Conservation (phyloP, 2,797 vertebrate species). For the Thripadectes ignobilis region DNA sequence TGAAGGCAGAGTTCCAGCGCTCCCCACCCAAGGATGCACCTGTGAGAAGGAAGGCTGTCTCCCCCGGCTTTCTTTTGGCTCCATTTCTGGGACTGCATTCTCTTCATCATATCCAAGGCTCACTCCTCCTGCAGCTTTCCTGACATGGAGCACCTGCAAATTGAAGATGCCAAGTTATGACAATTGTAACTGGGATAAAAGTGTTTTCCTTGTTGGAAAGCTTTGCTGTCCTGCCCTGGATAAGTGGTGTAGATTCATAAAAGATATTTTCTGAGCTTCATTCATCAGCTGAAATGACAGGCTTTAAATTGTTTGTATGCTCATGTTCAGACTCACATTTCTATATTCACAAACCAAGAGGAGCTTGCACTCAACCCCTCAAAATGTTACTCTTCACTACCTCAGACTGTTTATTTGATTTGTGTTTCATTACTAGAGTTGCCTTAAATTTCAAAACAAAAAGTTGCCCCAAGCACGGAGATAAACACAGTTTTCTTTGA, state of each 20-base stretch:
- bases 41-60: not conserved
- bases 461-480: not conserved
- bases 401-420: not conserved
- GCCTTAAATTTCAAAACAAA: not conserved
- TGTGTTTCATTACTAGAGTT: not conserved
- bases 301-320: not conserved
- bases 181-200: not conserved
- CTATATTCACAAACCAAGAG: not conserved
- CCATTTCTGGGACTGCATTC: not conserved
- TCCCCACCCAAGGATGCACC: not conserved
- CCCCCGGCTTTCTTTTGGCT: not conserved
- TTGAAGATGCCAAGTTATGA: not conserved
- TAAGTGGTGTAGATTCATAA: not conserved
- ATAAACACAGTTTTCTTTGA: not conserved
- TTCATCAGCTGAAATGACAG: not conserved
- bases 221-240: not conserved
- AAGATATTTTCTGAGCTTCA: not conserved
- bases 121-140: not conserved
- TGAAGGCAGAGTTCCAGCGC: not conserved
- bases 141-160: conserved; percentile 72
- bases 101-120: not conserved
- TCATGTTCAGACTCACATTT: not conserved
- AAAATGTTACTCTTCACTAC: not conserved
- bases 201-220: not conserved
- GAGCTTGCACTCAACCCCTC: not conserved